Evolutionary conservation across 2,797 vertebrate genomes (phyloP).

Genomic region (Siniperca undulata): DNA sequence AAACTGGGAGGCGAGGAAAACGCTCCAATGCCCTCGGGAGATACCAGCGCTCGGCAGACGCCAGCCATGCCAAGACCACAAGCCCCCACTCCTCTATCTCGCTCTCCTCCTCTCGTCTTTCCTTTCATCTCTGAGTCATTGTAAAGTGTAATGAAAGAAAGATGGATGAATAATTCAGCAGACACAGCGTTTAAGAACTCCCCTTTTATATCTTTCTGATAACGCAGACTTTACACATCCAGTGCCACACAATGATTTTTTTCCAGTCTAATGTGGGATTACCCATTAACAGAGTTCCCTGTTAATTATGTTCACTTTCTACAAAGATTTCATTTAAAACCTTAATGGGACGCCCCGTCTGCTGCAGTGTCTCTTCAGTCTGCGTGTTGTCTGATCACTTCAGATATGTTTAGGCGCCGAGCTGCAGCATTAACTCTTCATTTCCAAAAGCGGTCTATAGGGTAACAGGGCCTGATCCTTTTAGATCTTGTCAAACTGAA

Average conservation of each 20-base stretch:
- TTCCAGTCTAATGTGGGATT: slow-evolving; percentile 55
- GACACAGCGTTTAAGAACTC: slow-evolving; percentile 66
- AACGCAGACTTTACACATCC: slow-evolving; percentile 33
- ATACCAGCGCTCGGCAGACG: slow-evolving; percentile 65
- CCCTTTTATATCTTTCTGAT: slow-evolving; percentile 67
- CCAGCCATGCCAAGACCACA: slow-evolving; percentile 67
- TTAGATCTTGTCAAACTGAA: slow-evolving; percentile 75
- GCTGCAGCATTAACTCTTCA: slow-evolving; percentile 62
- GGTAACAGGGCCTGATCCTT: slow-evolving; percentile 73
- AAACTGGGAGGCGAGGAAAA: slow-evolving; percentile 63
- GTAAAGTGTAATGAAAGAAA: slow-evolving; percentile 80
- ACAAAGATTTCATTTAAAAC: slow-evolving; percentile 23
- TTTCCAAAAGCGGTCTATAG: slow-evolving; percentile 29
- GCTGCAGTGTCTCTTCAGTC: slow-evolving; percentile 4
- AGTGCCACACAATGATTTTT: slow-evolving; percentile 42
- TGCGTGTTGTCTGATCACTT: slow-evolving; percentile 17
- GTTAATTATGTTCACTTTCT: slow-evolving; percentile 51
- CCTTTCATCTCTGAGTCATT: slow-evolving; percentile 83
- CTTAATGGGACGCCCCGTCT: slow-evolving; percentile 29
- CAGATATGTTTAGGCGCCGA: slow-evolving; percentile 37
- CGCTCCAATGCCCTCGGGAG: slow-evolving; percentile 58
- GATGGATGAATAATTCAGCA: slow-evolving; percentile 82
- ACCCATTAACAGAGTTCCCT: slow-evolving; percentile 42
- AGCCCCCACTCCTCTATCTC: slow-evolving; percentile 53
- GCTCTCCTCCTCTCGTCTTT: slow-evolving; percentile 68